phyloP scores from a whole-genome alignment of 2,113 vertebrate genomes.

The Rousettus leschenaultii region DNA sequence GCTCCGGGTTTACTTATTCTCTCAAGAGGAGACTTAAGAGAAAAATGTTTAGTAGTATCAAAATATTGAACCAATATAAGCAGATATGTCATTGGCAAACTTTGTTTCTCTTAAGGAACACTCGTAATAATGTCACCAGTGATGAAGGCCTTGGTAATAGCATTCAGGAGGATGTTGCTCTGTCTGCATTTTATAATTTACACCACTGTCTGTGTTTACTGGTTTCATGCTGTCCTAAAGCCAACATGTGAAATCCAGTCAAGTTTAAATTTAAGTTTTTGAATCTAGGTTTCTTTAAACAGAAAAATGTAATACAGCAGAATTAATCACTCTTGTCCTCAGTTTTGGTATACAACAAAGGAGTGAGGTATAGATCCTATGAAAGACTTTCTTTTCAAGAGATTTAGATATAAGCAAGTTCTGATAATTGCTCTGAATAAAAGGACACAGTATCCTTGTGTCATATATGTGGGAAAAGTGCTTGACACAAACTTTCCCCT shows the following conservation, averaged over 20 bases:
- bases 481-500: neutral
- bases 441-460: neutral
- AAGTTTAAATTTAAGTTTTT: slow-evolving; percentile 27
- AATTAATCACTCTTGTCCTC: neutral
- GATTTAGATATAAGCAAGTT: neutral
- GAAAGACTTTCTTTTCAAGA: neutral
- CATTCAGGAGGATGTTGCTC: neutral
- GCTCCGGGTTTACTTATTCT: neutral
- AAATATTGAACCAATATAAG: neutral
- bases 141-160: neutral
- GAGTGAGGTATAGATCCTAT: neutral
- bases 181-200: neutral
- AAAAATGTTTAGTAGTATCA: neutral
- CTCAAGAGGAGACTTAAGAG: neutral
- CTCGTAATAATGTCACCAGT: neutral
- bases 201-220: neutral
- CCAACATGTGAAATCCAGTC: neutral
- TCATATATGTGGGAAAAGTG: neutral
- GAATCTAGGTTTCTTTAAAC: neutral
- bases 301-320: neutral
- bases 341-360: neutral
- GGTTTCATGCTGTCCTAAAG: neutral
- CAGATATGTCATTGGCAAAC: neutral
- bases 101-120: neutral
- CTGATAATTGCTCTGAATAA: neutral